Evolutionary conservation across 2,888 invertebrate species (phyloP).

Genomic region (Plebejus melissa): DNA sequence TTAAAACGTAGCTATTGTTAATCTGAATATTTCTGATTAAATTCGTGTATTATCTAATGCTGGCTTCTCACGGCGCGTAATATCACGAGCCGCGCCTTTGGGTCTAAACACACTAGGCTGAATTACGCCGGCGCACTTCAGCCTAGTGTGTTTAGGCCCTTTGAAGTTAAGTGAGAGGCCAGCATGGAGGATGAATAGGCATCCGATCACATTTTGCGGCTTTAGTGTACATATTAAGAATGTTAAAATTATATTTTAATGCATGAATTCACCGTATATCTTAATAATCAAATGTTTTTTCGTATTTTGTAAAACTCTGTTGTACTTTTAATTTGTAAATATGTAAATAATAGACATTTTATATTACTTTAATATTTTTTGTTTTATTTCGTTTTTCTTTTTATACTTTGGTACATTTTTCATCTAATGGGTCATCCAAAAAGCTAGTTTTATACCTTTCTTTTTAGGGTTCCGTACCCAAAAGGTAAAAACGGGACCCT

Average conservation of each 20-base stretch:
- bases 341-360: conserved; percentile 27
- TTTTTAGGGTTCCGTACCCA: not conserved
- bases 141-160: too few species aligned
- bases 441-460: not conserved
- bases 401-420: not conserved
- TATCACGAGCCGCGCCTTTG: too few species aligned
- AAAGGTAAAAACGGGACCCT: too few species aligned
- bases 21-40: not conserved
- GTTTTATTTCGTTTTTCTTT: conserved; percentile 1
- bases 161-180: too few species aligned
- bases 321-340: conserved; percentile 16
- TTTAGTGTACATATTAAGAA: not conserved
- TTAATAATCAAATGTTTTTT: not conserved
- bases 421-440: too few species aligned
- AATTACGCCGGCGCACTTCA: too few species aligned
- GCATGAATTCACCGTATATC: not conserved
- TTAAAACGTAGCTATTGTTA: conserved; percentile 1
- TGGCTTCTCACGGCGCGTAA: too few species aligned
- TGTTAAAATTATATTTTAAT: not conserved
- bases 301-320: conserved; percentile 8
- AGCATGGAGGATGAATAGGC: not conserved
- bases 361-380: conserved; percentile 23
- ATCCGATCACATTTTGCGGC: not conserved
- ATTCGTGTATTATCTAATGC: not conserved
- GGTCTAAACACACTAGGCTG: too few species aligned